Base-by-base conservation (phyloP, 2,113 vertebrate species). In the Syrrhaptes paradoxus region DNA sequence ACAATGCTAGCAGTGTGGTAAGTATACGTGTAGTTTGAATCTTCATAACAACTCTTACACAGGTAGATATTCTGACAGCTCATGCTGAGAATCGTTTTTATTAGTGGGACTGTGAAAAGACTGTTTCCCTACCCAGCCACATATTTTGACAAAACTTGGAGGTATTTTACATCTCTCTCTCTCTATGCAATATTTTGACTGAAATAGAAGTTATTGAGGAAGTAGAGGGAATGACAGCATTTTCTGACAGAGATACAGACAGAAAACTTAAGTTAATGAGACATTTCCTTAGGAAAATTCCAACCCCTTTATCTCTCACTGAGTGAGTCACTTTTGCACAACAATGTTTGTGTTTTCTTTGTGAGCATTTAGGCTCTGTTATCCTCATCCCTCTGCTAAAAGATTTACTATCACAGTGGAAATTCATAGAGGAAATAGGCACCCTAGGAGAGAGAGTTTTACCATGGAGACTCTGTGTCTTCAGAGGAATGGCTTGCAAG, bases 231-330 rank as follows among this genome's bases (percentile, higher is more conserved):
- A 80, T 46, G 6, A 29, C n/a, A 88, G 41, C n/a, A 41, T 88
- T 85, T 90, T 84, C 91, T 95, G 86, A 87, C 48, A 71, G 63
- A 93, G 34, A 70, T 88, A 55, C 7, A 12, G 83, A 63, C 38
- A 86, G 21, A 96, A 95, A 92, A 71, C 57, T 11, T 32, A 86
- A 81, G 79, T 83, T 80, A 92, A 81, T 86, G 95, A 84, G 86
- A 94, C 0, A 4, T 78, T 95, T 96, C 93, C 94, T 86, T 90
- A 52, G 95, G 96, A 96, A 95, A 96, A 97, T 95, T 96, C 86
- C 94, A 95, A 19, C 11, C 45, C 24, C 45, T 96, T 95, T 96
- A 96, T 97, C 94, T 95, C 63, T 86, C 49, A 38, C 26, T 73
- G 57, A 75, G 19, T 91, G 94, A 96, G 78, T 96, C 90, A 97